Base-by-base conservation (phyloP, 2,888 invertebrate genomes). In the Hololepta plana region DNA sequence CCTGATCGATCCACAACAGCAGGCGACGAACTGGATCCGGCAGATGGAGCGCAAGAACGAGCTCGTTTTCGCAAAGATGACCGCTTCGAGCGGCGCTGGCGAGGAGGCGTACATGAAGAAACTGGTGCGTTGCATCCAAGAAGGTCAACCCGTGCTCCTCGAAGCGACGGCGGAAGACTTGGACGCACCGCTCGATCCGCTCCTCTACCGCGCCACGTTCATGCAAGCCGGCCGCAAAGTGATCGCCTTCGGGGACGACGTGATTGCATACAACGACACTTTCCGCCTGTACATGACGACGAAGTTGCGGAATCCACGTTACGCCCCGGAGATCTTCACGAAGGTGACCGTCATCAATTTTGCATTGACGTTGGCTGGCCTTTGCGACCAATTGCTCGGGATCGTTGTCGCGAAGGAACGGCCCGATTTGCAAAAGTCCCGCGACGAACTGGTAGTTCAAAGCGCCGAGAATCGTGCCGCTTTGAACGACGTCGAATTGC, bases 21-120 rank as follows among this genome's bases (percentile, higher is more conserved):
- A 84, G 53, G 84, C 84, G 2, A 80, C 77, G 50, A 74, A 72
- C 47, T 85, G 84, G 84, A 70, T 84, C 12, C 79, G 79, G 55
- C 74, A 70, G 35, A 73, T 80, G 70, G 82, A 84, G 53, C 77
- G 74, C 45, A 53, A 60, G 2, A 72, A 70, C 46, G 68, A 69
- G 32, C 51, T 84, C 26, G 64, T 69, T 39, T 60, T 79, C 3
- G 60, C 82, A 13, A 80, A 77, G 46, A 69, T 81, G 43, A 67
- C 73, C 1, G 76, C 81, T 47, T 54, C 66, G 0, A 70, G 73
- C 53, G n/a, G n/a, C n/a, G n/a, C n/a, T n/a, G n/a, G n/a, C n/a
- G n/a, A n/a, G n/a, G n/a, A n/a, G n/a, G n/a, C n/a, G n/a, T 82
- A 79, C 45, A 74, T 81, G 71, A 66, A 70, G 42, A 64, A 63